These are phyloP conservation scores for Mya arenaria DNA, from an alignment of 1,140 invertebrate genomes.

Conservation along the genomic window DNA sequence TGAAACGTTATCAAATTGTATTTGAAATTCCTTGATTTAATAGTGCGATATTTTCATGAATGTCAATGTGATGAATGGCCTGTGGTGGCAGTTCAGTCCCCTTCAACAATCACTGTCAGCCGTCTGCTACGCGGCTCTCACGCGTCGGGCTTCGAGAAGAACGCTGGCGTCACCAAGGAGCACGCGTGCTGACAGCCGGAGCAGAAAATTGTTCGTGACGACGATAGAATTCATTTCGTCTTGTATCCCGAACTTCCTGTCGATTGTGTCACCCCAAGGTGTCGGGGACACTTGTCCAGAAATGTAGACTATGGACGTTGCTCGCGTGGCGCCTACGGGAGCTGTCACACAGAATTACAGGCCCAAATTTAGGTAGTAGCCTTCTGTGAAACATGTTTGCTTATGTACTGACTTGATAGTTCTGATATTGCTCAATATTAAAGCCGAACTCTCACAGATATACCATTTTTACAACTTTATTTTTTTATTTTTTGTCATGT, in stretches of 20 bases:
- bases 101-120: background rate
- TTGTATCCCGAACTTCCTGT: too few species aligned
- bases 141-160: background rate
- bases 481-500: too few species aligned
- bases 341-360: constrained; percentile 6
- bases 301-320: background rate
- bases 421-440: too few species aligned
- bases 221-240: too few species aligned
- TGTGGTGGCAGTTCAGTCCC: background rate
- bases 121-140: constrained; percentile 20
- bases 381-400: too few species aligned
- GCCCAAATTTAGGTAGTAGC: constrained; percentile 8
- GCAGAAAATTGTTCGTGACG: background rate
- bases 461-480: too few species aligned
- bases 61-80: constrained; percentile 31
- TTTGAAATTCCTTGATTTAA: too few species aligned
- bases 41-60: constrained; percentile 16
- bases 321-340: background rate
- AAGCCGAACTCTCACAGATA: too few species aligned
- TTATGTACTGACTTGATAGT: too few species aligned
- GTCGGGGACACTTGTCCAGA: background rate
- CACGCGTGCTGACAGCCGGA: background rate
- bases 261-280: background rate
- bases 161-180: background rate
- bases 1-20: too few species aligned